phyloP scores from a whole-genome alignment of 2,797 vertebrate genomes.

The Silurus lanzhouensis region DNA sequence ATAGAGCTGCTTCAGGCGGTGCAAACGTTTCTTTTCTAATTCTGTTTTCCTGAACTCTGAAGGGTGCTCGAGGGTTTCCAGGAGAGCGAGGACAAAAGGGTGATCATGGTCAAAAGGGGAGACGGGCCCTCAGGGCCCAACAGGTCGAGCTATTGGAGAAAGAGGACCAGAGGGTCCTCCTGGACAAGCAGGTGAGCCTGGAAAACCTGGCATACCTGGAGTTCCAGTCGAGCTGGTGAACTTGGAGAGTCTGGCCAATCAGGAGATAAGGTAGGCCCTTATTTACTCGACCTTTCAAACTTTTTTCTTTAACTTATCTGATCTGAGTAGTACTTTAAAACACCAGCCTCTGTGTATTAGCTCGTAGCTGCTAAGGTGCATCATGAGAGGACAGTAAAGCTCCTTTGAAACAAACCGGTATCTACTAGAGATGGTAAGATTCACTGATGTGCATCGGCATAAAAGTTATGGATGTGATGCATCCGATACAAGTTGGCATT shows the following conservation, averaged over 20 bases:
- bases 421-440: too few species aligned
- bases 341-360: not conserved
- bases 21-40: too few species aligned
- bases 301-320: not conserved
- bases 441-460: too few species aligned
- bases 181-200: slow-evolving; percentile 87
- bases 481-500: too few species aligned
- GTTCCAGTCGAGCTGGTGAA: slow-evolving; percentile 85
- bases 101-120: slow-evolving; percentile 84
- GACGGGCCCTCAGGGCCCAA: slow-evolving; percentile 80
- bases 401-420: not conserved
- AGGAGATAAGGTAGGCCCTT: slow-evolving; percentile 85
- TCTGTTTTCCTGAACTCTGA: not conserved
- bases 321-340: not conserved
- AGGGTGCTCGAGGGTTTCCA: slow-evolving; percentile 85
- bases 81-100: slow-evolving; percentile 93
- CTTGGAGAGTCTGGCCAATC: slow-evolving; percentile 84
- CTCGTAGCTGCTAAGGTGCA: not conserved
- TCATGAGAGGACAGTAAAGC: not conserved
- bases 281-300: not conserved
- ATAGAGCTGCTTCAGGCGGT: not conserved
- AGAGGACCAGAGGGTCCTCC: slow-evolving; percentile 82
- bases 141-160: slow-evolving; percentile 85
- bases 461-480: too few species aligned
- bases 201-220: slow-evolving; percentile 94